Conservation (phyloP, 2,888 invertebrate species). For the Notodonta ziczac region DNA sequence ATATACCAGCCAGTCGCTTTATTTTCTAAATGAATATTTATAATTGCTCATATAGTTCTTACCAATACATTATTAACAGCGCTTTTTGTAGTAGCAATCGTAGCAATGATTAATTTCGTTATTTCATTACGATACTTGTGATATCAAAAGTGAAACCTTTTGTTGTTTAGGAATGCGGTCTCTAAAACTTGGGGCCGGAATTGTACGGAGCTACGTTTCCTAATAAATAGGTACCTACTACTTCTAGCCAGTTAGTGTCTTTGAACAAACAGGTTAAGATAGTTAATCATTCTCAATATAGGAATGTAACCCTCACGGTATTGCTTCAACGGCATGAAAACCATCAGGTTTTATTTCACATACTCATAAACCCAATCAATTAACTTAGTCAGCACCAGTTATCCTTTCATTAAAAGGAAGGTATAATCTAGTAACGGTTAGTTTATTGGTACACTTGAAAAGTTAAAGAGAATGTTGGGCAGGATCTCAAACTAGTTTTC, state of each 20-base stretch:
- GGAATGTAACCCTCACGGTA: neutral
- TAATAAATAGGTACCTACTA: slow-evolving; percentile 1
- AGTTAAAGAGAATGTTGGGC: slow-evolving; percentile 14
- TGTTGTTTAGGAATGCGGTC: slow-evolving; percentile 36
- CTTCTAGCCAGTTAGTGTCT: neutral
- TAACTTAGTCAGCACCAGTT: too few species aligned
- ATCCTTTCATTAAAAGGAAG: neutral
- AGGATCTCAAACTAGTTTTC: slow-evolving; percentile 29
- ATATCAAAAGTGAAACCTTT: slow-evolving; percentile 34
- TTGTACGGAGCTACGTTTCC: neutral
- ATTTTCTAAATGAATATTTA: slow-evolving; percentile 58
- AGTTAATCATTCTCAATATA: neutral
- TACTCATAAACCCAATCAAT: neutral
- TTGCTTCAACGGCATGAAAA: neutral
- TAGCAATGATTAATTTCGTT: neutral
- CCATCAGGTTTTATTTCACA: neutral
- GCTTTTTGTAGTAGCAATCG: neutral
- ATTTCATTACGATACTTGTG: slow-evolving; percentile 13
- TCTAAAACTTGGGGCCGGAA: slow-evolving; percentile 28
- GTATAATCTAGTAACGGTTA: slow-evolving; percentile 19
- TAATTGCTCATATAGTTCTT: slow-evolving; percentile 31
- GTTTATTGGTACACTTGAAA: slow-evolving; percentile 12
- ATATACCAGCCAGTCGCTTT: slow-evolving; percentile 50
- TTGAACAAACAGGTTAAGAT: neutral
- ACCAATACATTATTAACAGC: slow-evolving; percentile 14